Conservation (phyloP, 1,140 invertebrate genomes). For the Nasonia giraulti region DNA sequence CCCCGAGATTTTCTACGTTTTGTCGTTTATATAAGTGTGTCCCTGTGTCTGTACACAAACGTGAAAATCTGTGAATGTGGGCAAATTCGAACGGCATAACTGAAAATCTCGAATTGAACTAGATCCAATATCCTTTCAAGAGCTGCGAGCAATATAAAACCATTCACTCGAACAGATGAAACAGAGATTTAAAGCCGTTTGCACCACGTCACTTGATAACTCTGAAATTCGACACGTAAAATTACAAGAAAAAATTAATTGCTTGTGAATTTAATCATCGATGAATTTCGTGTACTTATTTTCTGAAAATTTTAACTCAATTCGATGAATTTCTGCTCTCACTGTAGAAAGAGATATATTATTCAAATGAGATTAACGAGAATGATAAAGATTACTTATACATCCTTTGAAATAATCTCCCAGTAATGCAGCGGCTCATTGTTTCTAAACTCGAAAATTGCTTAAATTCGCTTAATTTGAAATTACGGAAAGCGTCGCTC, state of each 20-base stretch:
- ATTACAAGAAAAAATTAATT: no score
- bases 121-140: constrained; percentile 21
- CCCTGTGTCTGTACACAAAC: background rate
- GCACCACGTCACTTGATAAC: no score
- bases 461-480: background rate
- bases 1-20: background rate
- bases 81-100: background rate
- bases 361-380: no score
- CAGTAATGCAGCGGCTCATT: background rate
- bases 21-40: background rate
- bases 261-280: no score
- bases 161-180: background rate
- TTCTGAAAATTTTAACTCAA: no score
- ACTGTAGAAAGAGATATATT: no score
- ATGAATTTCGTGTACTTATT: no score
- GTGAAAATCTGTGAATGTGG: background rate
- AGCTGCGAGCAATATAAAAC: constrained; percentile 10
- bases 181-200: background rate
- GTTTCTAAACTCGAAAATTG: background rate
- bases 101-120: constrained; percentile 22
- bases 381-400: no score
- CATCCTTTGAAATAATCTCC: background rate
- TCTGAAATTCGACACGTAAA: no score
- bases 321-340: no score
- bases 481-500: background rate